A percentile compares a stretch with the other conserved stretches of the same genome.
These are phyloP conservation scores for Drosophila hydei DNA, from an alignment of 1,140 invertebrate species.

Conservation along the genomic window DNA sequence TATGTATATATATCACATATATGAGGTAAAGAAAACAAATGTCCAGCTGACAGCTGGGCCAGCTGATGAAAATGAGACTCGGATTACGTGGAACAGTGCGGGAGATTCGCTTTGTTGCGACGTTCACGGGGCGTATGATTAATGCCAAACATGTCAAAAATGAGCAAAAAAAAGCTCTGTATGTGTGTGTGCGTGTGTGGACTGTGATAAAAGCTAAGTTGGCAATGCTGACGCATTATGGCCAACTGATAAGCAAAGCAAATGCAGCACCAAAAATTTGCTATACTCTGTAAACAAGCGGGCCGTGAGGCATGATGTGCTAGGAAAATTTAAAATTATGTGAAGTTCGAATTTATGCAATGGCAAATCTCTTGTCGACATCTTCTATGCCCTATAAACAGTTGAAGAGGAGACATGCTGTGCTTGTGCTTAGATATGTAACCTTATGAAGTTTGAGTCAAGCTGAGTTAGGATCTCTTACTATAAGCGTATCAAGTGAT, in stretches of 20 bases:
- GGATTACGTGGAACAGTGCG: constrained; percentile 12
- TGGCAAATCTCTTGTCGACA: too few species aligned
- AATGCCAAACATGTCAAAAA: constrained; percentile 27
- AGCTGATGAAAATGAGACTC: constrained; percentile 20
- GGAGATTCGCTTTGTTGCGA: constrained; percentile 3
- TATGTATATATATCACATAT: too few species aligned
- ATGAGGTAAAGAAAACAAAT: too few species aligned
- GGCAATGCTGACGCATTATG: constrained; percentile 45
- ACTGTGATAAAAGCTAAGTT: constrained; percentile 39
- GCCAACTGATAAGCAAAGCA: constrained; percentile 37
- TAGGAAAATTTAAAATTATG: background rate
- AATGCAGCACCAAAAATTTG: constrained; percentile 21
- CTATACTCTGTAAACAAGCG: constrained; percentile 6
- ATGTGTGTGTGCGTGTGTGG: constrained; percentile 7
- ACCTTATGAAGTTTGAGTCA: too few species aligned
- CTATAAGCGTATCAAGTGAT: too few species aligned
- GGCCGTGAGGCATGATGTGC: background rate
- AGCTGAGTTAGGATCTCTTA: too few species aligned
- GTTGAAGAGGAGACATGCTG: too few species aligned
- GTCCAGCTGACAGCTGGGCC: constrained; percentile 33
- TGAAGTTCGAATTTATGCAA: too few species aligned
- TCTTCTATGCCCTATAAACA: too few species aligned
- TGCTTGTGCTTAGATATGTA: too few species aligned
- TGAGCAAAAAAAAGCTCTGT: background rate
- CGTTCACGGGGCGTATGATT: constrained; percentile 41